Evolutionary conservation across 2,888 invertebrate species (phyloP).

Genomic region (Dasypogon diadema): DNA sequence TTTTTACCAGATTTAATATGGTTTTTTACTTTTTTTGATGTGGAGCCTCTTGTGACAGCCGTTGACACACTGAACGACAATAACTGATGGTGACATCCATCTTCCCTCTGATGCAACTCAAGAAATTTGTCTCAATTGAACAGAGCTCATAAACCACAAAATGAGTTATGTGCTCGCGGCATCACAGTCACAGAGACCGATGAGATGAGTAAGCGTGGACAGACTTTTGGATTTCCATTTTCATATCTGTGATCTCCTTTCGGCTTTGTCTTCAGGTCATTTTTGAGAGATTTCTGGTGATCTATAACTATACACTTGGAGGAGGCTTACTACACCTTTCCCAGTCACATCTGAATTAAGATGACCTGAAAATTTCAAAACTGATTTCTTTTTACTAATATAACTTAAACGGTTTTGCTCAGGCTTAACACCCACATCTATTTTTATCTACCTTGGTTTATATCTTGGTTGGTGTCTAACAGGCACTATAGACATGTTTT

Average conservation of each 20-base stretch:
- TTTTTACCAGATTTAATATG: conserved; percentile 53
- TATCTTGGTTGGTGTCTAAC: background rate
- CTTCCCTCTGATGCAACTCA: conserved; percentile 46
- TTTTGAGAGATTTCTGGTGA: background rate
- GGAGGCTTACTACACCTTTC: background rate
- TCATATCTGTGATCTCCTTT: conserved; percentile 36
- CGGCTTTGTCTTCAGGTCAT: background rate
- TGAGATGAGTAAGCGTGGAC: conserved; percentile 32
- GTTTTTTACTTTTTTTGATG: conserved; percentile 19
- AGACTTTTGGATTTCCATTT: conserved; percentile 37
- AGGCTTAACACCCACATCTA: too few relatives aligned
- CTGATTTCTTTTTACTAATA: too few relatives aligned
- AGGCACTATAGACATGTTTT: background rate
- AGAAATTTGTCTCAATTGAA: conserved; percentile 52
- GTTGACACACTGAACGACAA: conserved; percentile 50
- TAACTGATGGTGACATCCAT: conserved; percentile 49
- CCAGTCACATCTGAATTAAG: too few relatives aligned
- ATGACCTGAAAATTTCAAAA: too few relatives aligned
- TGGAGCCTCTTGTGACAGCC: background rate
- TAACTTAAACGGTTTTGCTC: too few relatives aligned
- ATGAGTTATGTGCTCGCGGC: conserved; percentile 48
- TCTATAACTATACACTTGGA: background rate
- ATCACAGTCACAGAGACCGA: background rate
- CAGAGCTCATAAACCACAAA: conserved; percentile 48
- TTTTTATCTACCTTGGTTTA: background rate